Evolutionary conservation across 2,888 invertebrate genomes (phyloP).

Genomic region (Thumatha senex): DNA sequence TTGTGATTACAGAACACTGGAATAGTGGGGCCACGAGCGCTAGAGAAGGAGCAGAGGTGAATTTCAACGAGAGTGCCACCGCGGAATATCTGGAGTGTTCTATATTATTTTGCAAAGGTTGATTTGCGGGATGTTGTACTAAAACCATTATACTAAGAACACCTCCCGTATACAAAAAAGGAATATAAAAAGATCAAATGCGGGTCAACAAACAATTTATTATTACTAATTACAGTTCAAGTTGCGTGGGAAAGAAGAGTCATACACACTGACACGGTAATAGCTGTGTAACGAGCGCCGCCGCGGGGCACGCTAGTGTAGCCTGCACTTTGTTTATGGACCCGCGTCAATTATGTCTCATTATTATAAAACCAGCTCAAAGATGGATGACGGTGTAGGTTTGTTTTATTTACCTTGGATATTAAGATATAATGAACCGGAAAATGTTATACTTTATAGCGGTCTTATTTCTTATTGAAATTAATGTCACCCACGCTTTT

Average conservation of each 20-base stretch:
- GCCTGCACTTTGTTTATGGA: slow-evolving; percentile 2
- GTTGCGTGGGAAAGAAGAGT: slow-evolving; percentile 16
- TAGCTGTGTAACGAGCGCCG: slow-evolving; percentile 34
- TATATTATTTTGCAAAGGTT: too few species aligned
- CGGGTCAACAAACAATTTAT: slow-evolving; percentile 1
- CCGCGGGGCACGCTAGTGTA: slow-evolving; percentile 28
- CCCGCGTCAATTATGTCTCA: slow-evolving; percentile 12
- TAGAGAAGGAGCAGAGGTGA: too few species aligned
- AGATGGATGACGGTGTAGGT: slow-evolving; percentile 20
- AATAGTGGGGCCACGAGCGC: too few species aligned
- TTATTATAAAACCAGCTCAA: slow-evolving; percentile 7
- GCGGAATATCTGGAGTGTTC: too few species aligned
- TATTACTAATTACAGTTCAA: slow-evolving; percentile 5
- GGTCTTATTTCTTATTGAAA: neutral
- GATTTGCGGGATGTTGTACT: too few species aligned
- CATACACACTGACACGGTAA: slow-evolving; percentile 34
- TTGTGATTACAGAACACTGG: too few species aligned
- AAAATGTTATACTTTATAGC: neutral
- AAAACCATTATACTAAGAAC: too few species aligned
- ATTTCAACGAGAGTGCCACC: too few species aligned
- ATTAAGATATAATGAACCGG: slow-evolving; percentile 15
- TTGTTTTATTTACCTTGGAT: slow-evolving; percentile 27
- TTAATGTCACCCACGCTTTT: neutral
- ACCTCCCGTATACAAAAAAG: too few species aligned
- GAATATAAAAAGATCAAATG: neutral